phyloP scores from a whole-genome alignment of 2,113 vertebrate genomes.

The chimpanzee (Pan troglodytes) region NHGRI_mPanTro3-v2.1_pri NC_072404.2:45117001-45117500 shows the following conservation, averaged over 20 bases:
- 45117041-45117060: not conserved
- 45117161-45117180: not conserved
- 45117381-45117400: too few species aligned
- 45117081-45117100: not conserved
- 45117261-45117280: not conserved
- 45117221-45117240: not conserved
- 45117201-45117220: not conserved
- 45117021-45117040: not conserved
- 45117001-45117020: not conserved
- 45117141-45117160: not conserved
- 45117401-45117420: not conserved
- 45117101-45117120: not conserved
- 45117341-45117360: not conserved
- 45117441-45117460: not conserved
- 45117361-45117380: not conserved
- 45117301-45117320: not conserved
- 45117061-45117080: not conserved
- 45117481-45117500: not conserved
- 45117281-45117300: not conserved
- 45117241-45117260: not conserved
- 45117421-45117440: not conserved
- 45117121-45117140: not conserved
- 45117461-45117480: not conserved
- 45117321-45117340: not conserved
- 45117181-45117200: not conserved